Conservation (phyloP, 2,113 vertebrate species). For the Paraplagusia blochii region DNA sequence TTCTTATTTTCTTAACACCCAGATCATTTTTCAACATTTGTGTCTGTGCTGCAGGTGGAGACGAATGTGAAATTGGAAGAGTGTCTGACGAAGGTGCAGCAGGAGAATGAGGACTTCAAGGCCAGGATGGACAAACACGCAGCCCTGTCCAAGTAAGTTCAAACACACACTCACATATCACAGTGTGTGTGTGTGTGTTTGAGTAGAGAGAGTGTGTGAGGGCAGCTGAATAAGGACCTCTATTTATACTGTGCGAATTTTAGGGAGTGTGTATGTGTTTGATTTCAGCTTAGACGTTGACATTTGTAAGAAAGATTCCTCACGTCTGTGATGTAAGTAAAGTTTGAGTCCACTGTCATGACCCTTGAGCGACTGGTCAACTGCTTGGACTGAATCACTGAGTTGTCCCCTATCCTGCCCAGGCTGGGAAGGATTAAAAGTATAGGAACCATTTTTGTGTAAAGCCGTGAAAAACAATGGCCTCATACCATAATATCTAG, state of each 20-base stretch:
- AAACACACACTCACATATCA: background rate
- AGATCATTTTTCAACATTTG: background rate
- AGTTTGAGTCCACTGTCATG: background rate
- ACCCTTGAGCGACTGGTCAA: no score
- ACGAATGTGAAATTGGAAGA: conserved; percentile 85
- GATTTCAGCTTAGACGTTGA: background rate
- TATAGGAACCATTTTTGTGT: no score
- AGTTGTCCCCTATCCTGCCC: no score
- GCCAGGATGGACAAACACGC: conserved; percentile 94
- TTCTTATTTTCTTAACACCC: no score
- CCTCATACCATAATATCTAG: no score
- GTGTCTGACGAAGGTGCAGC: conserved; percentile 84
- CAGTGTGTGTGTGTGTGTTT: conserved; percentile 8
- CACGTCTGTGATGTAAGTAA: background rate
- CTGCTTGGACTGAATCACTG: no score
- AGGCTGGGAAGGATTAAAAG: no score
- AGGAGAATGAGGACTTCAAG: conserved; percentile 93
- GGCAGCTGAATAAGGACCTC: no score
- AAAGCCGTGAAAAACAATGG: no score
- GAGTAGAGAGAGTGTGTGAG: background rate
- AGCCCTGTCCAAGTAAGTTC: conserved; percentile 85
- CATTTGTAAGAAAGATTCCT: background rate
- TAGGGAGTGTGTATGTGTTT: no score
- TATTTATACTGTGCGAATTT: background rate
- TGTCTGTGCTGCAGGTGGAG: conserved; percentile 77